A percentile compares a stretch with the other conserved stretches of the same genome.
Evolutionary conservation across 2,888 invertebrate genomes (phyloP).

Genomic region (Craniophora ligustri): DNA sequence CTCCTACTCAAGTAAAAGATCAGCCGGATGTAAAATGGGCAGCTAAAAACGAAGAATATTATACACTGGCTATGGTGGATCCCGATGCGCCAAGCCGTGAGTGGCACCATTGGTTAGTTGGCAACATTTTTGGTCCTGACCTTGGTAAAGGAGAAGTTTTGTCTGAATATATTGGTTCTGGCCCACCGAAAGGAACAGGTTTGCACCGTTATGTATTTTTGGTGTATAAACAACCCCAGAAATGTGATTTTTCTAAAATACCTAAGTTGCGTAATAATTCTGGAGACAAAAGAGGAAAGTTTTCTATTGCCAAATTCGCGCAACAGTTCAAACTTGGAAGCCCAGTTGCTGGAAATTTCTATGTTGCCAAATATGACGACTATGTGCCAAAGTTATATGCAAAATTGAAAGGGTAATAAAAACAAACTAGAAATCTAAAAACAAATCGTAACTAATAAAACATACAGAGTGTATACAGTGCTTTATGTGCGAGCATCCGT

Average conservation of each 20-base stretch:
- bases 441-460: background rate
- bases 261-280: conserved; percentile 79
- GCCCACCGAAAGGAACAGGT: conserved; percentile 92
- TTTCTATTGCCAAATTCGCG: conserved; percentile 88
- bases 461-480: conserved; percentile 44
- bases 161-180: conserved; percentile 90
- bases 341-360: conserved; percentile 90
- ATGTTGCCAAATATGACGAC: conserved; percentile 89
- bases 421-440: background rate
- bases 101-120: conserved; percentile 94
- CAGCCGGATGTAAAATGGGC: conserved; percentile 91
- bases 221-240: conserved; percentile 89
- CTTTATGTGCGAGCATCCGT: conserved; percentile 55
- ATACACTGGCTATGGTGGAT: conserved; percentile 90
- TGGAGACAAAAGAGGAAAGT: conserved; percentile 87
- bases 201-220: conserved; percentile 92
- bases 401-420: conserved; percentile 73
- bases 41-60: conserved; percentile 88
- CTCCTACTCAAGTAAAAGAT: conserved; percentile 92
- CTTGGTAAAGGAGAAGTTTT: conserved; percentile 90
- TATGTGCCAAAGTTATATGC: conserved; percentile 87
- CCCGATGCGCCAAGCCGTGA: conserved; percentile 93
- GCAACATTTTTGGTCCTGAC: conserved; percentile 91
- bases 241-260: conserved; percentile 78
- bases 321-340: conserved; percentile 88